Base-by-base conservation (phyloP, 1,140 invertebrate genomes). In the Holotrichia oblita region DNA sequence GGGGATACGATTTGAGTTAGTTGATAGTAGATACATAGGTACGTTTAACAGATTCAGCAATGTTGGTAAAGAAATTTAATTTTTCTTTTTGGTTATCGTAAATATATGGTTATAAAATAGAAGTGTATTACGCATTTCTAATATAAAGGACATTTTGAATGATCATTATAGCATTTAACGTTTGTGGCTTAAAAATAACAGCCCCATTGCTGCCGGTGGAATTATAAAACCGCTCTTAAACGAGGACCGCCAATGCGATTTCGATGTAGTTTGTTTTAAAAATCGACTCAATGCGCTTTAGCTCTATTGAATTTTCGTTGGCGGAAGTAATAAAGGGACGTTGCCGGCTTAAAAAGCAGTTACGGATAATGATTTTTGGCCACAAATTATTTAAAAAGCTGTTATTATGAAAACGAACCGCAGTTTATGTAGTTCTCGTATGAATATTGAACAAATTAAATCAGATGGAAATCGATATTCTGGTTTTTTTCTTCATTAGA, bases 241-340 rank as follows among this genome's bases (percentile, higher is more conserved):
- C 42, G 42, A 44, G 42, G 14, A 44, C 42, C 14, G 48, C 48
- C 12, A 55, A 55, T n/a, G 48, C 14, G 48, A 17, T 55, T 55
- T 55, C 48, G 17, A 55, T n/a, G n/a, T 55, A 20, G 48, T 55
- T 55, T n/a, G n/a, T n/a, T 55, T 17, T 55, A 55, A 55, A 55
- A 55, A 55, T 55, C 44, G 44, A 6, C 10, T 17, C 48, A 17
- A 55, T 55, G 48, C 14, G n/a, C 17, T 55, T 3, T 14, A 6
- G 48, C 7, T 10, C 14, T n/a, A n/a, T 17, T 14, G 48, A 55
- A 55, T n/a, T 55, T 55, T 14, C 48, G 48, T 55, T 55, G 6
- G 48, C 48, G 48, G 17, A 17, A n/a, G 17, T 55, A 55, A 55
- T 55, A 17, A 55, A 55, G 48, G 48, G 48, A n/a, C 6, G 48